A percentile compares a stretch with the other conserved stretches of the same genome.
phyloP scores from a whole-genome alignment of 2,797 vertebrate genomes.

The Cichlasoma orientale region DNA sequence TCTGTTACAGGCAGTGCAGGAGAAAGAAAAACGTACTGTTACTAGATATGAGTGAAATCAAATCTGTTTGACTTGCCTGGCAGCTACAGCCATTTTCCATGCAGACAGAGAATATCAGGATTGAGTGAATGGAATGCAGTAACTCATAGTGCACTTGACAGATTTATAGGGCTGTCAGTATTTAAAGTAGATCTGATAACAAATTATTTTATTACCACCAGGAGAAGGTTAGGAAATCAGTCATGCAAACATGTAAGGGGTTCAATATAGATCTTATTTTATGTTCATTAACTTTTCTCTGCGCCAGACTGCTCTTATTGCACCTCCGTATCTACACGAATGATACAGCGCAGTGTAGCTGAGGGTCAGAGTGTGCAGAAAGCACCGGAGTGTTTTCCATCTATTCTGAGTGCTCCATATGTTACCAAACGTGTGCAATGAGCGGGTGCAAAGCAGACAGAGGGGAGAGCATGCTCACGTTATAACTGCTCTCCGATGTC shows the following conservation, averaged over 20 bases:
- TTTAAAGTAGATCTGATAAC: slow-evolving; percentile 60
- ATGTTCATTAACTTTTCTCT: neutral
- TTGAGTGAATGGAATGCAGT: slow-evolving; percentile 72
- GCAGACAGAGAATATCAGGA: slow-evolving; percentile 65
- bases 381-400: neutral
- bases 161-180: slow-evolving; percentile 61
- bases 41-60: slow-evolving; percentile 85
- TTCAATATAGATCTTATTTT: slow-evolving; percentile 38
- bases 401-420: slow-evolving; percentile 3
- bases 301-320: neutral
- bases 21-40: slow-evolving; percentile 78
- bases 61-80: slow-evolving; percentile 82
- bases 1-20: slow-evolving; percentile 76
- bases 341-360: neutral
- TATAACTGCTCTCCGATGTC: slow-evolving; percentile 59
- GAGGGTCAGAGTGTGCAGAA: neutral
- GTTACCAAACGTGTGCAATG: slow-evolving; percentile 30
- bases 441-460: slow-evolving; percentile 23
- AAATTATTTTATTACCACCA: slow-evolving; percentile 52
- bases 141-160: slow-evolving; percentile 68
- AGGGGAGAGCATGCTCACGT: slow-evolving; percentile 13
- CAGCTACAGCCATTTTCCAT: slow-evolving; percentile 73
- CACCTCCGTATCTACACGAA: slow-evolving; percentile 15
- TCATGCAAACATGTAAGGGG: slow-evolving; percentile 18
- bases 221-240: slow-evolving; percentile 40